Conservation (phyloP, 1,140 invertebrate species). For the Odontomachus brunneus region DNA sequence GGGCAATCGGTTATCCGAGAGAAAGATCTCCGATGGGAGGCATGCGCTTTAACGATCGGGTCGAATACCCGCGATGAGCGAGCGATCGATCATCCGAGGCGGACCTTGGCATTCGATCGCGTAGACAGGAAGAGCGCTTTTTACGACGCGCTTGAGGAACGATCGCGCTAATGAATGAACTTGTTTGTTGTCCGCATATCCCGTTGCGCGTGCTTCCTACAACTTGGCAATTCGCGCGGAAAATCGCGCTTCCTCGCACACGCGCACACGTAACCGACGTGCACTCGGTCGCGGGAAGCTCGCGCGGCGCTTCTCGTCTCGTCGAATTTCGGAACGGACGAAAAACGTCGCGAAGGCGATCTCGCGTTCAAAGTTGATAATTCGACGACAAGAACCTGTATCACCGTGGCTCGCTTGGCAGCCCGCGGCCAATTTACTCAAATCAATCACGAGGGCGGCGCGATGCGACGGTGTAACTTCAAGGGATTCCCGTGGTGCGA, state of each 20-base stretch:
- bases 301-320: too few species aligned
- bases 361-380: too few species aligned
- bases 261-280: slow-evolving; percentile 6
- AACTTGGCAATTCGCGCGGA: slow-evolving; percentile 24
- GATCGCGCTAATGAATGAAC: slow-evolving; percentile 46
- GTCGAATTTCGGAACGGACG: too few species aligned
- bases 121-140: slow-evolving; percentile 52
- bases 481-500: neutral
- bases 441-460: neutral
- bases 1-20: neutral
- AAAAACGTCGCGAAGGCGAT: too few species aligned
- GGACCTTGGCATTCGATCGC: slow-evolving; percentile 55
- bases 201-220: slow-evolving; percentile 37
- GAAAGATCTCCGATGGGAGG: neutral
- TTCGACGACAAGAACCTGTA: too few species aligned
- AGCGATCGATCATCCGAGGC: slow-evolving; percentile 60
- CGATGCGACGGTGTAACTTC: neutral
- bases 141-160: slow-evolving; percentile 17
- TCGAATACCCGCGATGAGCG: slow-evolving; percentile 43
- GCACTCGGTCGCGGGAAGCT: neutral
- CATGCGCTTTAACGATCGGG: slow-evolving; percentile 13
- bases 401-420: too few species aligned
- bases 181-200: slow-evolving; percentile 5
- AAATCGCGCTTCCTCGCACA: slow-evolving; percentile 19
- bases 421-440: neutral